Base-by-base conservation (phyloP, 1,140 invertebrate species). In the Anagrus nilaparvatae region DNA sequence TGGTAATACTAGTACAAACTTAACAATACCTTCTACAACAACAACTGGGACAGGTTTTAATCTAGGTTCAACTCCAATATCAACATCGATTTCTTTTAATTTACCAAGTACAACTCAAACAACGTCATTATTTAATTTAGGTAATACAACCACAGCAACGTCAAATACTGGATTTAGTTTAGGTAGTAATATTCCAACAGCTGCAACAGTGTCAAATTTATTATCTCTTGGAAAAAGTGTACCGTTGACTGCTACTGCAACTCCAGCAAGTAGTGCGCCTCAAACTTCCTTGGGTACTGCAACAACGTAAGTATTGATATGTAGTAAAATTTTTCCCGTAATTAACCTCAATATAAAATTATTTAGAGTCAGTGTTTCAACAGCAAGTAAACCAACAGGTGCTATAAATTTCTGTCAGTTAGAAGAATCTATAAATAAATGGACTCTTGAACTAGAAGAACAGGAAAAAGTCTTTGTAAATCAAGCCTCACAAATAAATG, bases 391-490 rank as follows among this genome's bases (percentile, higher is more conserved):
- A 51, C 49, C 73, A 56, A 52, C 65, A 49, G 53, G 60, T 55
- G 47, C 74, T 6, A 79, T 96, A 54, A 90, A 79, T 13, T 97
- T 92, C 57, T 77, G 80, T 17, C 87, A 95, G 57, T 61, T 97
- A 16, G 90, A 97, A 65, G 92, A 97, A 54, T 76, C 78, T 2
- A 91, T 96, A 32, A 97, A 96, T 59, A 96, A 97, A 63, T 98
- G 92, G 91, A 92, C 86, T 1, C 58, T 87, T 12, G 91, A 96
- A 55, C 66, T 97, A 10, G 87, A 94, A 54, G 88, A 95, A 50
- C 91, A 96, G 58, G 93, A 96, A 58, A 89, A 86, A 60, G 74
- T 82, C 2, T 97, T 97, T 61, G 79, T 93, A 27, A 87, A 91
- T 60, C 92, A 97, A 67, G 91, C 92, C 2, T 87, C 85, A 8